These are phyloP conservation scores for Volucella zonaria DNA, from an alignment of 2,888 invertebrate genomes.

Conservation along the genomic window DNA sequence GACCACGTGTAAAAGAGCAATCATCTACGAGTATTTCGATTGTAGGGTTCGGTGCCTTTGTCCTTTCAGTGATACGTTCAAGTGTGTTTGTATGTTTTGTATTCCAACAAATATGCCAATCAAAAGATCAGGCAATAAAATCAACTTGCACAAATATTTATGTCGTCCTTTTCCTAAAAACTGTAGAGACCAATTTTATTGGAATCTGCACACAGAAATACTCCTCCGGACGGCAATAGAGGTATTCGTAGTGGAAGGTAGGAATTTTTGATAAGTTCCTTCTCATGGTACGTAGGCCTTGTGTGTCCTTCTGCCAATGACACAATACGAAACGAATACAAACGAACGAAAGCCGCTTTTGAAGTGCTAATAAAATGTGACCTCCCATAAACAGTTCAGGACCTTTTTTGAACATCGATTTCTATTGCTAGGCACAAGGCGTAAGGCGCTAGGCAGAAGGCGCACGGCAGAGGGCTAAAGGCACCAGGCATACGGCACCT, in stretches of 20 bases:
- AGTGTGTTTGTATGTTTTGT: not conserved
- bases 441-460: not conserved
- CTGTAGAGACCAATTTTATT: slow-evolving; percentile 47
- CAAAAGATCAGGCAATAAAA: slow-evolving; percentile 54
- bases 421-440: slow-evolving; percentile 24
- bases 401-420: slow-evolving; percentile 61
- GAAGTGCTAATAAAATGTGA: slow-evolving; percentile 72
- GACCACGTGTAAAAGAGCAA: too few species aligned
- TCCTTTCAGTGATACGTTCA: not conserved
- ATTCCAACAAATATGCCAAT: slow-evolving; percentile 49
- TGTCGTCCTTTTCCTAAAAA: slow-evolving; percentile 35
- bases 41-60: too few species aligned
- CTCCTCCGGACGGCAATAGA: not conserved
- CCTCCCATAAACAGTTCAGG: slow-evolving; percentile 71
- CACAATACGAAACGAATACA: slow-evolving; percentile 34
- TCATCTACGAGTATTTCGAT: too few species aligned
- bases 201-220: slow-evolving; percentile 36
- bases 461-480: too few species aligned
- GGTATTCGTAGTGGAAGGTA: too few species aligned
- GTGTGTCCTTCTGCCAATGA: not conserved
- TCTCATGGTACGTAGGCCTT: not conserved
- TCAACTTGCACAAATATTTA: slow-evolving; percentile 46
- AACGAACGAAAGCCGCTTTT: slow-evolving; percentile 59
- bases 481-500: not conserved
- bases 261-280: not conserved